Base-by-base conservation (phyloP, 37 sponge, comb jelly and placozoan species). In the Halisarca cf. caerulea region DNA sequence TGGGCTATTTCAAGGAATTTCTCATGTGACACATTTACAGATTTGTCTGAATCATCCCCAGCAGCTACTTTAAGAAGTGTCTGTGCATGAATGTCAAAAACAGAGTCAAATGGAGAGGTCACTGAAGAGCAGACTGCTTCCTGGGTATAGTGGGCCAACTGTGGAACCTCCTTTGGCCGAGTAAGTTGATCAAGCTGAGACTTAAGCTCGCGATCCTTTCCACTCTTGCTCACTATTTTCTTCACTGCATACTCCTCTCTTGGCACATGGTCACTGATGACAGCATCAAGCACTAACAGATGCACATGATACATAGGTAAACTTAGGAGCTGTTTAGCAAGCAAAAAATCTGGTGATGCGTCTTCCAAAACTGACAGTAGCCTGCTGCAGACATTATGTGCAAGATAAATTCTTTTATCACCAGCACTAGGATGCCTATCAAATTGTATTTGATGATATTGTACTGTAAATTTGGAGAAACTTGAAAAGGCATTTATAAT, bases 171-270 rank as follows among this genome's bases (percentile, higher is more conserved):
- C 18, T 15, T 15, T 44, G 36, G 45, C n/a, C n/a, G n/a, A n/a
- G n/a, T n/a, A n/a, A n/a, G n/a, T 15, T n/a, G 7, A 74, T 35
- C 77, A 36, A 41, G 25, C 21, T 21, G 24, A 74, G 44, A 36
- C 2, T 20, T 21, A 20, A 21, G 38, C 15, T 43, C 24, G n/a
- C n/a, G n/a, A 20, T 17, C 33, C 34, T 68, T 68, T 18, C 30
- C 30, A 34, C 35, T 6, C 69, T 74, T 74, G 1, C 15, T 41
- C 9, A 37, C 40, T 40, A 74, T 74, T 23, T 40, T 74, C 44
- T 44, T 74, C 45, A 43, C 45, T 20, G 36, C 77, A 74, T 44
- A 74, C 43, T 74, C 77, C 45, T 74, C 77, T 44, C 44, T 44
- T 6, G 45, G 25, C n/a, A 74, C 24, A 21, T 35, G 38, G 15